Percentiles rank a stretch among this genome's conserved stretches.
phyloP scores from a whole-genome alignment of 2,113 vertebrate genomes.

The Cyprinus carpio region DNA sequence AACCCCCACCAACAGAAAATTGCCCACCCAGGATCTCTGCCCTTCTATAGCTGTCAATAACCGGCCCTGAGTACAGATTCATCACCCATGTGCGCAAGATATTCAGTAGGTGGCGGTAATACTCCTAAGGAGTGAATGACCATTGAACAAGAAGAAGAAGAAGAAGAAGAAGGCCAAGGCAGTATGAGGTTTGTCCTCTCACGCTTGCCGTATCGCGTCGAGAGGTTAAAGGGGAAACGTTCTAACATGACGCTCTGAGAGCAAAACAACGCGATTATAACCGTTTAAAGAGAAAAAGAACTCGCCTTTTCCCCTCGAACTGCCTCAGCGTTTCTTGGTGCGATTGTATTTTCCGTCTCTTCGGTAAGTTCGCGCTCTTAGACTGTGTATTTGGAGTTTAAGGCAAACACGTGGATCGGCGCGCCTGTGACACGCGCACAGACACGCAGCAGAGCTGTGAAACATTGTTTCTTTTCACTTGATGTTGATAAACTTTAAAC shows the following conservation, averaged over 20 bases:
- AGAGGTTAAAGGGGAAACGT: background rate
- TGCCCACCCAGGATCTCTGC: no score
- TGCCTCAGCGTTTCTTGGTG: background rate
- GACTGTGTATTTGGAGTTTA: background rate
- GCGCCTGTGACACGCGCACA: no score
- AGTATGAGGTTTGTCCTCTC: background rate
- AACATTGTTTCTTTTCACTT: background rate
- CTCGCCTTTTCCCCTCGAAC: background rate
- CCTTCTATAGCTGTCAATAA: no score
- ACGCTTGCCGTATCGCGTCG: background rate
- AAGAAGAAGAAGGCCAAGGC: no score
- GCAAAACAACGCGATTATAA: background rate
- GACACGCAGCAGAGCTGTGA: accelerated
- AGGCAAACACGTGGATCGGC: background rate
- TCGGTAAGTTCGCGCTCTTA: background rate
- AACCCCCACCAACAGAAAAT: no score
- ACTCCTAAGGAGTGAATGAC: no score
- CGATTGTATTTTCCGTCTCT: background rate
- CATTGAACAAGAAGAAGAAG: no score
- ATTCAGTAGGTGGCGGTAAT: no score
- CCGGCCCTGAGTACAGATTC: no score
- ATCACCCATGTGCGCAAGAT: no score
- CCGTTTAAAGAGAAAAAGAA: background rate
- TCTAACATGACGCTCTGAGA: background rate
- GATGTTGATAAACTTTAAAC: accelerated